Evolutionary conservation across 2,888 invertebrate species (phyloP).

Genomic region (Eupithecia dodoneata): DNA sequence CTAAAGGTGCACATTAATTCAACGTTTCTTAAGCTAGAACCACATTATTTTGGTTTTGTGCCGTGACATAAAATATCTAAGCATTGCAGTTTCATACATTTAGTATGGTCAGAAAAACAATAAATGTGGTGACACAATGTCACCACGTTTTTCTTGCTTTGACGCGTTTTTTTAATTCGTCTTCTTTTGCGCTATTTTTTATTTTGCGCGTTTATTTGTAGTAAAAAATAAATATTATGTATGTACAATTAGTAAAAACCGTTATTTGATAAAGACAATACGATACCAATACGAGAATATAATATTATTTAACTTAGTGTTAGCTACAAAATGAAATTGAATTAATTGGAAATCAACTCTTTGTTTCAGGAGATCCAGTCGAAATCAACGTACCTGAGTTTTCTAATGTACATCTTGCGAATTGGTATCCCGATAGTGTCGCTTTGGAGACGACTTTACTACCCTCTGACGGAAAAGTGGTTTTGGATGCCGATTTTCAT

Average conservation of each 20-base stretch:
- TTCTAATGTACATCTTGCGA: slow-evolving; percentile 73
- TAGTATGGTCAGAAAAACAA: background rate
- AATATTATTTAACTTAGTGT: too few species aligned
- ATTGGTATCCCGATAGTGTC: slow-evolving; percentile 67
- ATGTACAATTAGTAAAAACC: too few species aligned
- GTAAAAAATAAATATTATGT: too few species aligned
- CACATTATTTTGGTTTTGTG: background rate
- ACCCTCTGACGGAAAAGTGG: slow-evolving; percentile 68
- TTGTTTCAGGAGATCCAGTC: slow-evolving; percentile 70
- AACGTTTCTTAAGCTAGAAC: background rate
- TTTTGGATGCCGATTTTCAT: slow-evolving; percentile 74
- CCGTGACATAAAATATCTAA: background rate
- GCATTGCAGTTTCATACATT: background rate
- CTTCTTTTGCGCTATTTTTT: too few species aligned
- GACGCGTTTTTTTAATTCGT: too few species aligned
- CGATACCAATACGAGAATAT: too few species aligned
- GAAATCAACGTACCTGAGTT: slow-evolving; percentile 69
- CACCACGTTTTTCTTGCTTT: too few species aligned
- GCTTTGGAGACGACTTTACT: slow-evolving; percentile 70
- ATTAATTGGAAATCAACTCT: background rate
- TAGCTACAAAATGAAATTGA: too few species aligned
- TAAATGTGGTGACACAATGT: background rate
- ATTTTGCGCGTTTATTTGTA: too few species aligned
- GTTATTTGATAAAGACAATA: too few species aligned
- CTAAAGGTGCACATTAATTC: background rate